These are phyloP conservation scores for Agelastica alni DNA, from an alignment of 2,888 invertebrate genomes.

Conservation along the genomic window DNA sequence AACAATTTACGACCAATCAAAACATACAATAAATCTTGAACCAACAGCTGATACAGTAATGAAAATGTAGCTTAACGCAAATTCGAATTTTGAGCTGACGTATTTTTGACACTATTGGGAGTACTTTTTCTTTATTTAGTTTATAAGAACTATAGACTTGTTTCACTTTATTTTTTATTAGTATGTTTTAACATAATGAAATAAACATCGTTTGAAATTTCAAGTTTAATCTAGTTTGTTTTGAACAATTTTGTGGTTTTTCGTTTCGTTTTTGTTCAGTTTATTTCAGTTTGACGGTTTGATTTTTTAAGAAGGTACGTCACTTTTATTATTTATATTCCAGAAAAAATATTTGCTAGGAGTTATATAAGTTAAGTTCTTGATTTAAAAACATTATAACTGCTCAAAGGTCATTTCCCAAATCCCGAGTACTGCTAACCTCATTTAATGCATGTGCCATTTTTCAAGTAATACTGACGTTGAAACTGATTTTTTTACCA, in stretches of 20 bases:
- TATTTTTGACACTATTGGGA: too few species aligned
- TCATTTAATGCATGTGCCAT: constrained; percentile 29
- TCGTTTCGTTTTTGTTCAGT: constrained; percentile 31
- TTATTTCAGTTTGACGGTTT: constrained; percentile 27
- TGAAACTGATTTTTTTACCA: neutral
- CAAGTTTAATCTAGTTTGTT: constrained; percentile 30
- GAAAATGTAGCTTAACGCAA: too few species aligned
- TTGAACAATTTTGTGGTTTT: constrained; percentile 21
- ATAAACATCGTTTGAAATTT: neutral
- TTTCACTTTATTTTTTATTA: too few species aligned
- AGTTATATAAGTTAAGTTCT: too few species aligned
- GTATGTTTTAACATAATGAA: too few species aligned
- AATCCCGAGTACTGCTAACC: constrained; percentile 25
- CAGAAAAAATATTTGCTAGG: neutral
- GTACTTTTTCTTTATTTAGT: too few species aligned
- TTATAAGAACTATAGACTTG: too few species aligned
- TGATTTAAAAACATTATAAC: constrained; percentile 8
- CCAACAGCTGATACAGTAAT: too few species aligned
- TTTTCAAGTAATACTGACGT: constrained; percentile 1
- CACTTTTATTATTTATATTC: constrained; percentile 15
- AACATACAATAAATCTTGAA: too few species aligned
- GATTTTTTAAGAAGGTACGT: constrained; percentile 28
- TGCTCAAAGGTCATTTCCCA: neutral
- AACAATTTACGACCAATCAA: too few species aligned
- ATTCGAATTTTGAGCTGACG: too few species aligned